These are phyloP conservation scores for Pristionchus japonicus DNA, from an alignment of 2,888 invertebrate genomes.

Conservation along the genomic window DNA sequence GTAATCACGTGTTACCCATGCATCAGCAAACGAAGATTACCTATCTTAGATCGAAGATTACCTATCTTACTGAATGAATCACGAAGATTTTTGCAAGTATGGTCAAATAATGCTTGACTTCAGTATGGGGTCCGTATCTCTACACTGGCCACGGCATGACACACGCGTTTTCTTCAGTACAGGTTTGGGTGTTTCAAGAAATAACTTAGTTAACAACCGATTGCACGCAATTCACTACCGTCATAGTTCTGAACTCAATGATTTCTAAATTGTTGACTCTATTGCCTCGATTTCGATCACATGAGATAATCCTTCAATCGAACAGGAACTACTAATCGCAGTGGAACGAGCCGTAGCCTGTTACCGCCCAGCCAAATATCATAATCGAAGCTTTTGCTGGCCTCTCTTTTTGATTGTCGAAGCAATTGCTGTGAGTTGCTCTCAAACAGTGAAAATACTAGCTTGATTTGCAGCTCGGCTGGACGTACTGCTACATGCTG, in stretches of 20 bases:
- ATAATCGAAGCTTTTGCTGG: neutral
- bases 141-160: constrained; percentile 10
- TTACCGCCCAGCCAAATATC: neutral
- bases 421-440: neutral
- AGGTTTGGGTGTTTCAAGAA: neutral
- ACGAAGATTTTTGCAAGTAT: no score
- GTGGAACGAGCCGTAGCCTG: neutral
- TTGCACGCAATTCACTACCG: no score
- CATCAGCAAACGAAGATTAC: no score
- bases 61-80: no score
- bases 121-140: constrained; percentile 4
- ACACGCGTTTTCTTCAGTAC: neutral
- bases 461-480: neutral
- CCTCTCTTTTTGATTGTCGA: neutral
- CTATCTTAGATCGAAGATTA: no score
- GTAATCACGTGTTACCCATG: no score
- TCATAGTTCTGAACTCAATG: neutral
- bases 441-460: no score
- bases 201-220: neutral
- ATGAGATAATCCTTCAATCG: no score
- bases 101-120: no score
- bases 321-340: neutral
- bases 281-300: neutral
- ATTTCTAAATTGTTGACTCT: neutral
- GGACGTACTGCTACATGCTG: constrained; percentile 17